Evolutionary conservation across 2,113 vertebrate species (phyloP).

Genomic region (Platysternon megacephalum): DNA sequence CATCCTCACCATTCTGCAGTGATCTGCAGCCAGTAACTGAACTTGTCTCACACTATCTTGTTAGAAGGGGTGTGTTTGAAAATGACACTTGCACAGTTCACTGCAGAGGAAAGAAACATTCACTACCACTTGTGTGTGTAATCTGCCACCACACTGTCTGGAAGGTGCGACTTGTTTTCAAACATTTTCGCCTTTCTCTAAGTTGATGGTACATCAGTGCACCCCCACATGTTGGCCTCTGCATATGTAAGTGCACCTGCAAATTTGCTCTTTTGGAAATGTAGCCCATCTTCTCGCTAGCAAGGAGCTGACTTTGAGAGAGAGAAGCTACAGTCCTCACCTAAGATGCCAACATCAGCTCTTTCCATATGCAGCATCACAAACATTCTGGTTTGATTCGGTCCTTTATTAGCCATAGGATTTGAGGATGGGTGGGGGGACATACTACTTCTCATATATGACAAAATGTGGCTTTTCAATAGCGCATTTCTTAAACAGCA

Average conservation of each 20-base stretch:
- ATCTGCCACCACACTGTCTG: not conserved
- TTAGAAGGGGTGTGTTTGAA: not conserved
- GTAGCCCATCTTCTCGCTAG: not conserved
- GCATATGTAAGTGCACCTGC: not conserved
- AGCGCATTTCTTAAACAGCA: not conserved
- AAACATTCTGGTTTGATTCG: not conserved
- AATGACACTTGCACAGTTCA: rapidly evolving
- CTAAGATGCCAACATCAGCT: not conserved
- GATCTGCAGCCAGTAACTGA: not conserved
- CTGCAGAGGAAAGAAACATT: not conserved
- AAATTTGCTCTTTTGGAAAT: not conserved
- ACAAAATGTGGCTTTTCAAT: not conserved
- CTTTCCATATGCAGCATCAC: not conserved
- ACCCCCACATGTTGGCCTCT: not conserved
- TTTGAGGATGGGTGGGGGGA: not conserved
- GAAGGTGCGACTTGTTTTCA: not conserved
- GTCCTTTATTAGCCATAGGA: not conserved
- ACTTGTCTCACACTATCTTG: rapidly evolving
- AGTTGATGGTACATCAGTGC: not conserved
- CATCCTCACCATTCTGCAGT: not conserved
- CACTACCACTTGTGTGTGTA: not conserved
- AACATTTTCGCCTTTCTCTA: rapidly evolving
- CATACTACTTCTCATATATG: not conserved
- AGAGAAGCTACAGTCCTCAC: not conserved
- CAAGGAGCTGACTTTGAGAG: not conserved